Percentiles rank a stretch among this genome's conserved stretches.
Conservation (phyloP, 2,797 vertebrate genomes). For the Lepus oiostolus region DNA sequence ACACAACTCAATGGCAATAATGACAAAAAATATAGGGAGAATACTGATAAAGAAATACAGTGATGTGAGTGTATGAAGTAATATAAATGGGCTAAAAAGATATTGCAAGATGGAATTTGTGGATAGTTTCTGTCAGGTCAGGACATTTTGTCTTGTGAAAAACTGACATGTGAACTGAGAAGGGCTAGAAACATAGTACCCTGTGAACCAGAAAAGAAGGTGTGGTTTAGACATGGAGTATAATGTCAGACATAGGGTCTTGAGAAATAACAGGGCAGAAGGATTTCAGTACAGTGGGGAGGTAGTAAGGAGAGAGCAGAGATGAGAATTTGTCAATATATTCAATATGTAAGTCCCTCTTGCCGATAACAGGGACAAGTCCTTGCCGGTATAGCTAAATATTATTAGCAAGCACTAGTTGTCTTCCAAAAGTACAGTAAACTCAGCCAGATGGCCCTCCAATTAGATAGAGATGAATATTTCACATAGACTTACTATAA, state of each 20-base stretch:
- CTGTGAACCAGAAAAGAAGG: not conserved
- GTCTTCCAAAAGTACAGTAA: not conserved
- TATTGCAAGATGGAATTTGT: not conserved
- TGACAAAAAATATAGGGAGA: not conserved
- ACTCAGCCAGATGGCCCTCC: not conserved
- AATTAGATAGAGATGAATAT: not conserved
- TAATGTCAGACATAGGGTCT: not conserved
- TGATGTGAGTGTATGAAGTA: not conserved
- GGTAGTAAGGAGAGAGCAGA: not conserved
- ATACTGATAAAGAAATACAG: not conserved
- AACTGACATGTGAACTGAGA: not conserved
- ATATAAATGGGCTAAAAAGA: not conserved
- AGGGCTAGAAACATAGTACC: not conserved
- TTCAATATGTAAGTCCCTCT: not conserved
- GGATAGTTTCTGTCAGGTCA: not conserved
- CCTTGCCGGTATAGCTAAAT: not conserved
- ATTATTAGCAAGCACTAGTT: not conserved
- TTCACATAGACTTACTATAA: not conserved
- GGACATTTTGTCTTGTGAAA: not conserved
- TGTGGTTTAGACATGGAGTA: too few relatives aligned
- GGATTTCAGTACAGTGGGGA: not conserved
- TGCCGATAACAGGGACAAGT: not conserved
- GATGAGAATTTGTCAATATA: not conserved
- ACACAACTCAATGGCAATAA: not conserved
- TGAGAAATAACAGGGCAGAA: not conserved